Evolutionary conservation across 2,888 invertebrate species (phyloP).

Genomic region (Salticus scenicus): DNA sequence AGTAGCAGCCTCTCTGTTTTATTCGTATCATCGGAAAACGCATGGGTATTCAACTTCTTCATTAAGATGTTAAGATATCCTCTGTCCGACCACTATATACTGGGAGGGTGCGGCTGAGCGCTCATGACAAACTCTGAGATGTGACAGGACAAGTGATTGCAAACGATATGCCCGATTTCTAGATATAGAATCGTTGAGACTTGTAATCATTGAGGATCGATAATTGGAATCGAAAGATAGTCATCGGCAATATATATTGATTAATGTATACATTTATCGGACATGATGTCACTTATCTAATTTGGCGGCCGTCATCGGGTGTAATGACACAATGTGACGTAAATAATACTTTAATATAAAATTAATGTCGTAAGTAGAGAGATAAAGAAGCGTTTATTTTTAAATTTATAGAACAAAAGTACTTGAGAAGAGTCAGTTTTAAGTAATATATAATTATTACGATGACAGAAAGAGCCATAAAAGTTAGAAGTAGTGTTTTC

Average conservation of each 20-base stretch:
- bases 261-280: constrained; percentile 12
- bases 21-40: no score
- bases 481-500: no score
- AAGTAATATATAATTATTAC: no score
- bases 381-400: neutral
- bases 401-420: neutral
- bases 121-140: neutral
- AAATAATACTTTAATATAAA: neutral
- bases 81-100: neutral
- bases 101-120: neutral
- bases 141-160: constrained; percentile 11
- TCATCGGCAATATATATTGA: constrained; percentile 4
- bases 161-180: neutral
- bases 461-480: no score
- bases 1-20: no score
- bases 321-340: neutral
- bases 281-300: constrained; percentile 4
- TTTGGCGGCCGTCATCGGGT: neutral
- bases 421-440: no score
- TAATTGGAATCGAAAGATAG: constrained; percentile 6
- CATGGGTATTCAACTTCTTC: neutral
- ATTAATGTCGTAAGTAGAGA: neutral
- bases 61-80: constrained; percentile 5
- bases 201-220: neutral
- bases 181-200: neutral